phyloP scores from a whole-genome alignment of 2,797 vertebrate species.

The Pitangus sulphuratus region DNA sequence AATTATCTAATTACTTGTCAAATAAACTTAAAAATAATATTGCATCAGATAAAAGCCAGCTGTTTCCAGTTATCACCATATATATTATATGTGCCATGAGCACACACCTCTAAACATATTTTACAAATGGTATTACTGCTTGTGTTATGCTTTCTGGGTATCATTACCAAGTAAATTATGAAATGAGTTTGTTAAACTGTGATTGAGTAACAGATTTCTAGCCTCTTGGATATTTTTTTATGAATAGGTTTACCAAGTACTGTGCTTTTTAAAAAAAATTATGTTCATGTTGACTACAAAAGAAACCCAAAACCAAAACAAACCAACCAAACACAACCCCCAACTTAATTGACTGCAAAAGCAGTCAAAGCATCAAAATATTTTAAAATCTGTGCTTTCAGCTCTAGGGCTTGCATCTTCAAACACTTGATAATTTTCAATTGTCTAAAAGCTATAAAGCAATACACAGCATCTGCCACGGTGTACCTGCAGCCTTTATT shows the following conservation, averaged over 20 bases:
- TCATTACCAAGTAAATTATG: background rate
- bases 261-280: background rate
- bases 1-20: background rate
- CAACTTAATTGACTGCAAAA: background rate
- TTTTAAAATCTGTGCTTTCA: background rate
- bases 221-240: background rate
- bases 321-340: fast-evolving
- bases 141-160: background rate
- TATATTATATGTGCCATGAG: background rate
- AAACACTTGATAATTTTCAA: background rate
- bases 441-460: background rate
- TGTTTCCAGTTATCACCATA: background rate
- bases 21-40: background rate
- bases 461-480: background rate
- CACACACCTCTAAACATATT: background rate
- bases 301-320: background rate
- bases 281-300: background rate
- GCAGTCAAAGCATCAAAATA: background rate
- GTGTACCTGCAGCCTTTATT: background rate
- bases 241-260: background rate
- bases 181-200: background rate
- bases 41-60: background rate
- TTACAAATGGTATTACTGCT: background rate
- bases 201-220: background rate
- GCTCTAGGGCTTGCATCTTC: background rate